These are phyloP conservation scores for Ranitomeya imitator DNA, from an alignment of 2,113 vertebrate genomes.

Conservation along the genomic window DNA sequence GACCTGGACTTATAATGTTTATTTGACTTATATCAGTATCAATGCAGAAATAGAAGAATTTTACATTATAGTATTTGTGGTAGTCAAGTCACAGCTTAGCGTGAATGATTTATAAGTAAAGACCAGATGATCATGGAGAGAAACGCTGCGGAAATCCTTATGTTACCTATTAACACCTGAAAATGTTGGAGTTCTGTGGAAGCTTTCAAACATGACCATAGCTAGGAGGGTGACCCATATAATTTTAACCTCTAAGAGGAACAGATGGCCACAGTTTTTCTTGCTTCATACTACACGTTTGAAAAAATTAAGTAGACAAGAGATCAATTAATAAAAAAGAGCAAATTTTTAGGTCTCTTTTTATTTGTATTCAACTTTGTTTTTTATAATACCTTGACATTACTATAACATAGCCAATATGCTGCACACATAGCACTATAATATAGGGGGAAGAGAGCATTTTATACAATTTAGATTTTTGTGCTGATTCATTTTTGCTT, in stretches of 20 bases:
- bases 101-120: background rate
- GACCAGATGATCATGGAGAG: slow-evolving; percentile 27
- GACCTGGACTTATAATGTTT: too few relatives aligned
- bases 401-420: too few relatives aligned
- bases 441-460: too few relatives aligned
- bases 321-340: background rate
- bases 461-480: too few relatives aligned
- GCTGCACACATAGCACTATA: too few relatives aligned
- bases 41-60: background rate
- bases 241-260: background rate
- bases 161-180: slow-evolving; percentile 42
- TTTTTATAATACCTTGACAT: background rate
- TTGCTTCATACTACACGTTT: background rate
- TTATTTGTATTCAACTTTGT: background rate
- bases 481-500: too few relatives aligned
- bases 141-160: slow-evolving; percentile 22
- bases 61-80: background rate
- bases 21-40: too few relatives aligned
- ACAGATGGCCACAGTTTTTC: slow-evolving; percentile 21
- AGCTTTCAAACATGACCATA: background rate
- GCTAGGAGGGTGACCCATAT: background rate
- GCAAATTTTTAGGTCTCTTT: background rate
- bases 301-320: background rate
- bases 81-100: background rate
- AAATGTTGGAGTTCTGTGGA: background rate